Evolutionary conservation across 2,113 vertebrate genomes (phyloP), one percentile per base, ranked within the genome.

Genomic region (Vulpes ferrilata): DNA sequence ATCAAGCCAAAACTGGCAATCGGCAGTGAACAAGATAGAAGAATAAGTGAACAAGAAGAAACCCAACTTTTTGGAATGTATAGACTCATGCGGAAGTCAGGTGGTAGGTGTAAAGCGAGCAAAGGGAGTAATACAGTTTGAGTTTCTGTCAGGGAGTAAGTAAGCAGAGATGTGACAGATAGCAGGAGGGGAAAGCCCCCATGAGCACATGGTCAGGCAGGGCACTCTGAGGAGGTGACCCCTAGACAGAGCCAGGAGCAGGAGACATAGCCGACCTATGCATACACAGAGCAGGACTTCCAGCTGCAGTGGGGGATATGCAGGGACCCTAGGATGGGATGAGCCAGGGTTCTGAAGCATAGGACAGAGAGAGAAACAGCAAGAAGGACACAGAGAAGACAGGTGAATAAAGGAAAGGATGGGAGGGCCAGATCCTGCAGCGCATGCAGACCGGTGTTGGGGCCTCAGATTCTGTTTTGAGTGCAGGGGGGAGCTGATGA

Each of bases 1-100:
- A 97, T 80, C 98, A 95, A 96, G 97, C 97, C 62, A 98, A 94
- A 0, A 97, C 97, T 65, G 11, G 64, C 11, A 83, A 95, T 98
- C 65, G 97, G 97, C 90, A 83, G 69, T 3, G 97, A 69, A 30
- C 64, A 11, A 65, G 27, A 13, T 5, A 30, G 64, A 65, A 83
- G 27, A 23, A 81, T 1, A 43, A 43, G 43, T 27, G 11, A n/a
- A 20, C 10, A 59, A 17, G 22, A 7, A 5, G 55, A 81, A 92
- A n/a, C 87, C 86, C 38, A 65, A 43, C 64, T 11, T 65, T 2
- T 13, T 30, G 27, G 27, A 65, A 65, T 25, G 11, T 13, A 65
- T 10, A 30, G 27, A 25, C 27, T 13, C 27, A 11, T 30, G 16
- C 32, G 35, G 53, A 65, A 88, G 48, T 6, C 30, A 17, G 64